Evolutionary conservation across 2,113 vertebrate genomes (phyloP), one percentile per base, ranked within the genome.

Genomic region (Tauraco erythrolophus): DNA sequence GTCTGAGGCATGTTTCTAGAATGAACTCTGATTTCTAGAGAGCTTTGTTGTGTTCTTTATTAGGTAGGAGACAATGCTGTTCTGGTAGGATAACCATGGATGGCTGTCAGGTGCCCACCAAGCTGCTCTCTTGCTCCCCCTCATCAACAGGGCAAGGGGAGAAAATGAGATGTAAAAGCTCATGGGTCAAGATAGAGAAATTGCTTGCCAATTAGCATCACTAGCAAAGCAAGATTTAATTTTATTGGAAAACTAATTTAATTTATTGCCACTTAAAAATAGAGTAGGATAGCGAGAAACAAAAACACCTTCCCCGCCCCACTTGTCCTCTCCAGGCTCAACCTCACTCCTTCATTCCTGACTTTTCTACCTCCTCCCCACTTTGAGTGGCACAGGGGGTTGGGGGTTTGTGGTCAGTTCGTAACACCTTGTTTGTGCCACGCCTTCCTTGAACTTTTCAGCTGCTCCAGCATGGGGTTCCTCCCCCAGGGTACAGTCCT

Each of bases 291-390:
- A 28, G 14, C 16, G 33, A 58, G 75, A 78, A 82, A 57, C 6
- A 88, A 48, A 82, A 53, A 0, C 4, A 51, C 6, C 2, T 45
- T 46, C 4, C 8, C 7, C 7, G 39, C 8, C 9, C 30, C 4
- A 22, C 25, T 12, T 9, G 11, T 28, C 16, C 15, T 84, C 35
- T 43, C 6, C 7, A 76, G 61, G 43, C 18, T 76, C 37, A 92
- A 10, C 3, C 7, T 87, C 19, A 8, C 10, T 56, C n/a, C 13
- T 60, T 77, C 6, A 2, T 43, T 90, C 54, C 17, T 8, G 23
- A 2, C 5, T 37, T 5, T 69, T 37, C 50, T 18, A 25, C 5
- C 2, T 12, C 1, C 2, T n/a, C 4, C 7, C 8, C 5, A 1
- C 1, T 43, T 43, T 43, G 2, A 28, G 1, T 45, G 35, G 43